phyloP scores from a whole-genome alignment of 2,888 invertebrate genomes.

The Deilephila elpenor region DNA sequence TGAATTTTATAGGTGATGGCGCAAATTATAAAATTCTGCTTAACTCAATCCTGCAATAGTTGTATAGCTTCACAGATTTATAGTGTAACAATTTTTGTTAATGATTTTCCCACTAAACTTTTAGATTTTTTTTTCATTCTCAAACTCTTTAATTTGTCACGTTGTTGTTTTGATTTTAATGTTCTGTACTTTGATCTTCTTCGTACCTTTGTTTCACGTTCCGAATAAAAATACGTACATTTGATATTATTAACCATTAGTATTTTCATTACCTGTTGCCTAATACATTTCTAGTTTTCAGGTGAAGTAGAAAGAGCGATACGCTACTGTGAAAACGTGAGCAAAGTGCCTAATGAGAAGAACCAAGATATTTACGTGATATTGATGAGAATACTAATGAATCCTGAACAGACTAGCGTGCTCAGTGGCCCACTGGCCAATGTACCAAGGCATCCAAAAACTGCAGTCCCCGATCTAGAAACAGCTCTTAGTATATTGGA shows the following conservation, averaged over 20 bases:
- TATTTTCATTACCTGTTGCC: not conserved
- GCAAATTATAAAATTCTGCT: too few species aligned
- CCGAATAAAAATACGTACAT: too few species aligned
- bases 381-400: conserved; percentile 83
- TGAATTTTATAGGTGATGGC: too few species aligned
- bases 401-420: conserved; percentile 62
- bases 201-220: too few species aligned
- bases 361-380: conserved; percentile 85
- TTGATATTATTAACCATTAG: not conserved
- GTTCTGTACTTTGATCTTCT: too few species aligned
- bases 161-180: too few species aligned
- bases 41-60: too few species aligned
- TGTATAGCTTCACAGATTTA: too few species aligned
- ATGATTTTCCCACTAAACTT: too few species aligned
- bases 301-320: conserved; percentile 93
- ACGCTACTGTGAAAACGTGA: conserved; percentile 92
- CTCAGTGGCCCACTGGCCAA: conserved; percentile 77
- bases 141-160: too few species aligned
- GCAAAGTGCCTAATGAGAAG: conserved; percentile 68
- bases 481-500: conserved; percentile 92
- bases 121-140: too few species aligned
- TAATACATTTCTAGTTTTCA: conserved; percentile 40
- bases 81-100: too few species aligned
- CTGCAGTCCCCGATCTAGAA: conserved; percentile 89
- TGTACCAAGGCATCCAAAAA: conserved; percentile 83